phyloP scores from a whole-genome alignment of 2,113 vertebrate genomes.

The Actenoides hombroni region DNA sequence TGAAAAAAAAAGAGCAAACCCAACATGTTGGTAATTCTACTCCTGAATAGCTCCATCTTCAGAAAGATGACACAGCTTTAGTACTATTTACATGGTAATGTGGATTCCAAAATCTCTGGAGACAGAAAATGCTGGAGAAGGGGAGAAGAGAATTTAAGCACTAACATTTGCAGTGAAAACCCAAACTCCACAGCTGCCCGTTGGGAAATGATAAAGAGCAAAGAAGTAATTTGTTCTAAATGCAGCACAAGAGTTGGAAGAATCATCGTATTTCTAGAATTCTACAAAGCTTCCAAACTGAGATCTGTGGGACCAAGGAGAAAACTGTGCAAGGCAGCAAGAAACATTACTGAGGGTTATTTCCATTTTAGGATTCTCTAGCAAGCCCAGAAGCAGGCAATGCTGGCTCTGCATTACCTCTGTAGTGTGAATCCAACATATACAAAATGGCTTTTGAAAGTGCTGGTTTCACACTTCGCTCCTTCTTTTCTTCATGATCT shows the following conservation, averaged over 20 bases:
- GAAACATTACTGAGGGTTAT: not conserved
- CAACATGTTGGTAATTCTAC: not conserved
- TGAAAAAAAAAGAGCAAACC: not conserved
- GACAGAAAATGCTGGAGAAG: not conserved
- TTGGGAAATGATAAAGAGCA: not conserved
- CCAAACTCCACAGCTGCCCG: not conserved
- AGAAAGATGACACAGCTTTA: conserved; percentile 1
- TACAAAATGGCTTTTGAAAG: not conserved
- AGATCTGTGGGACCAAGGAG: not conserved
- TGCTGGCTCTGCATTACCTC: not conserved
- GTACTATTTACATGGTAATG: not conserved
- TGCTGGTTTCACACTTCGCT: not conserved
- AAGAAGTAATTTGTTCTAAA: not conserved
- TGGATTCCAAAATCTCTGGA: not conserved
- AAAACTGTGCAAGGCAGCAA: not conserved
- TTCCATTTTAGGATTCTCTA: not conserved
- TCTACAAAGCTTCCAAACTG: not conserved
- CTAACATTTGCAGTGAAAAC: not conserved
- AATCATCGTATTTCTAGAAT: not conserved
- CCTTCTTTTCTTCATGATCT: not conserved
- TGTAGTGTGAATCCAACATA: not conserved
- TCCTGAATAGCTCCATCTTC: conserved; percentile 7
- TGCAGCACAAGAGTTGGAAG: not conserved
- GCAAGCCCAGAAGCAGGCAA: not conserved
- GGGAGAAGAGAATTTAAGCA: not conserved